These are phyloP conservation scores for Sebastes cheni DNA, from an alignment of 2,797 vertebrate species.

Conservation along the genomic window DNA sequence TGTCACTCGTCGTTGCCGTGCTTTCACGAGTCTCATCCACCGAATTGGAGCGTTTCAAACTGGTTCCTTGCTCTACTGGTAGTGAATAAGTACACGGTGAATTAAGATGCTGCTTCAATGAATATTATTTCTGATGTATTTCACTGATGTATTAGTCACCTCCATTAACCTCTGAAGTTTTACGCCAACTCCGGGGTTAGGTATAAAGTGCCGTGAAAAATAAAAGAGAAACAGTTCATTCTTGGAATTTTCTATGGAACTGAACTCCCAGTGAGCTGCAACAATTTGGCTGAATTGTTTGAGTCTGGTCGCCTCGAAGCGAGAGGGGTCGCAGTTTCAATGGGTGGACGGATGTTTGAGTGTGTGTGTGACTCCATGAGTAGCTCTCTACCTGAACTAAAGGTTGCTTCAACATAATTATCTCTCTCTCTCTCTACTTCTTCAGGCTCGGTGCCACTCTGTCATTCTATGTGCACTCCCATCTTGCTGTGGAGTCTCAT, in stretches of 20 bases:
- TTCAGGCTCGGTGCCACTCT: conserved; percentile 47
- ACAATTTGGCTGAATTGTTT: background rate
- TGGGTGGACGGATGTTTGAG: no score
- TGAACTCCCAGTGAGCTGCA: background rate
- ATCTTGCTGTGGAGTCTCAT: conserved; percentile 90
- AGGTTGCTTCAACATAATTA: background rate
- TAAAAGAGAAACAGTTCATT: background rate
- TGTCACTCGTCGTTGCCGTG: background rate
- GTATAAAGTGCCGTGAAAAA: background rate
- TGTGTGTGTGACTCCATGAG: background rate
- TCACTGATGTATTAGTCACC: background rate
- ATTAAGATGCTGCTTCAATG: background rate
- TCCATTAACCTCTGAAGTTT: background rate
- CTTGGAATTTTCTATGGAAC: background rate
- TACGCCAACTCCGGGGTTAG: background rate
- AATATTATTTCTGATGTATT: no score
- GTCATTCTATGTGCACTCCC: conserved; percentile 83
- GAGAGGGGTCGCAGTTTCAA: no score
- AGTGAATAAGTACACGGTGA: background rate
- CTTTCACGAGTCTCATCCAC: background rate
- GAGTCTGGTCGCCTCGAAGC: background rate
- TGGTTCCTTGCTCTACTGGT: background rate
- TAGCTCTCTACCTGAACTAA: background rate
- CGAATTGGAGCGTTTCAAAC: no score
- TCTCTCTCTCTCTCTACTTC: background rate